phyloP scores from a whole-genome alignment of 2,113 vertebrate genomes.

The Forbesichthys papilliferus region DNA sequence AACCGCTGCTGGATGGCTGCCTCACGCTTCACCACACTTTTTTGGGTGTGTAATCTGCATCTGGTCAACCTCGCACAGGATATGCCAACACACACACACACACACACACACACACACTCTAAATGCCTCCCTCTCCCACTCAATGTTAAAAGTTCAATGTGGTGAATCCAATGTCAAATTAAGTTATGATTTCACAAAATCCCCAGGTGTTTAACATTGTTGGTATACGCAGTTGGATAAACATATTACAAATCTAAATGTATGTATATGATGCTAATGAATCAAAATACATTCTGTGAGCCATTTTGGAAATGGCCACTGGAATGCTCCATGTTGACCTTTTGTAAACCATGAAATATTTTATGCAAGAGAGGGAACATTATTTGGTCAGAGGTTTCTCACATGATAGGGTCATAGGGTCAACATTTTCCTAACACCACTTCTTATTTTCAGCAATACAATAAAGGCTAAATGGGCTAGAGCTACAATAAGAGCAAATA shows the following conservation, averaged over 20 bases:
- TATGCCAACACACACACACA: slow-evolving; percentile 50
- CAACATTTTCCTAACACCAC: slow-evolving; percentile 41
- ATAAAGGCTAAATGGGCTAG: not conserved
- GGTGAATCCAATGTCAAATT: slow-evolving; percentile 24
- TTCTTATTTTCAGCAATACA: slow-evolving; percentile 14
- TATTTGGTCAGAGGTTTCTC: slow-evolving; percentile 43
- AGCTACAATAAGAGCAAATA: not conserved
- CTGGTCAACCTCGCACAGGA: slow-evolving; percentile 66
- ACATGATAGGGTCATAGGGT: slow-evolving; percentile 21
- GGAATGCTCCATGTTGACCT: slow-evolving; percentile 54
- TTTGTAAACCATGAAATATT: slow-evolving; percentile 49
- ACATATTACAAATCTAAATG: slow-evolving; percentile 21
- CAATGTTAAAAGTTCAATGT: slow-evolving; percentile 20
- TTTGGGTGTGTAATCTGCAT: slow-evolving; percentile 66
- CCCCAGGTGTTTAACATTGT: slow-evolving; percentile 36
- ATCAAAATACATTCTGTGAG: slow-evolving; percentile 31
- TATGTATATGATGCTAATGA: slow-evolving; percentile 12
- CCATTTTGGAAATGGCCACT: slow-evolving; percentile 44
- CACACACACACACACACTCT: no score
- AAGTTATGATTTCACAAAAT: slow-evolving; percentile 16
- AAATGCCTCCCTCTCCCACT: slow-evolving; percentile 57
- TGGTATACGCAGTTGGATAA: slow-evolving; percentile 10
- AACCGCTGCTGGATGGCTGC: slow-evolving; percentile 67
- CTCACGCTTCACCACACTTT: slow-evolving; percentile 59
- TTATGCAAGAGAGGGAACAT: slow-evolving; percentile 38